These are phyloP conservation scores for Coregonus suidteri DNA, from an alignment of 2,797 vertebrate genomes.

Conservation along the genomic window DNA sequence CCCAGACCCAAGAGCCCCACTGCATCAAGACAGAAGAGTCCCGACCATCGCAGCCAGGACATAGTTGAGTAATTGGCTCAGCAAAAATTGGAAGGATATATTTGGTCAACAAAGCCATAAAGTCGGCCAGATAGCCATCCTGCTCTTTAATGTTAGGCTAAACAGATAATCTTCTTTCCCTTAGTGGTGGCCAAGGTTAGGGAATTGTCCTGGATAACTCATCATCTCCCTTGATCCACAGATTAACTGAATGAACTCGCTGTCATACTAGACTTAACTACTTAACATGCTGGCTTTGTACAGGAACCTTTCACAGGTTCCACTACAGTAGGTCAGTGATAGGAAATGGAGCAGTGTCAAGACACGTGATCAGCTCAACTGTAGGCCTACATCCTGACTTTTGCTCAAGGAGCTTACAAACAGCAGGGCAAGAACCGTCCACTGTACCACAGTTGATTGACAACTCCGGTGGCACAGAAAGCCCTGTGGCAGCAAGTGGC, in stretches of 20 bases:
- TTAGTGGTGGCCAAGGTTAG: background rate
- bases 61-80: conserved; percentile 20
- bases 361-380: background rate
- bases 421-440: too few species aligned
- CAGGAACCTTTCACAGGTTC: background rate
- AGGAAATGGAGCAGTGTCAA: background rate
- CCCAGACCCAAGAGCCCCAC: background rate
- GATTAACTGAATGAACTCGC: background rate
- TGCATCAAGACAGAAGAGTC: background rate
- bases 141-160: background rate
- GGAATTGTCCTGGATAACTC: background rate
- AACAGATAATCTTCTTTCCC: background rate
- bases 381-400: background rate
- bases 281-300: background rate
- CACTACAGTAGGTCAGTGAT: background rate
- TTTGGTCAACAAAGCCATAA: conserved; percentile 10
- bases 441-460: too few species aligned
- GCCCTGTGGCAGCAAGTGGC: too few species aligned
- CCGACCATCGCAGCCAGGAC: conserved; percentile 2
- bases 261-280: background rate
- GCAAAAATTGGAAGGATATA: conserved; percentile 3
- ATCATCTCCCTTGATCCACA: conserved; percentile 5
- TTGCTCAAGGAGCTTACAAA: too few species aligned
- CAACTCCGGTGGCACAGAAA: too few species aligned
- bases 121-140: conserved; percentile 5